Evolutionary conservation across 2,797 vertebrate species (phyloP), one percentile per base, ranked within the genome.

Genomic region (Spatula clypeata): DNA sequence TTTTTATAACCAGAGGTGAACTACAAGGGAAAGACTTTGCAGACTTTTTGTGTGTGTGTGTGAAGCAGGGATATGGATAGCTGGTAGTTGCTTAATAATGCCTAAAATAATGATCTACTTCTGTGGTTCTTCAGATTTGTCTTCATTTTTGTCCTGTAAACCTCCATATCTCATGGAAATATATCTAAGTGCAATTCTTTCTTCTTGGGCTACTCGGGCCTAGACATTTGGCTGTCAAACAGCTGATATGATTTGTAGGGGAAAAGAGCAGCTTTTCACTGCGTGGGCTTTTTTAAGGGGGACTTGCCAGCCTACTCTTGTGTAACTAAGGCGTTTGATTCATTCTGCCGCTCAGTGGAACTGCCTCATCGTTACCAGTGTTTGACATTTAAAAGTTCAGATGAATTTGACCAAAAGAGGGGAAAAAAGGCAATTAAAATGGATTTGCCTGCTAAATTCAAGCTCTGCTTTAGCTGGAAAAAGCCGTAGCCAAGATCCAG

Each of bases 301-400:
- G 32, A 70, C 64, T 83, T 81, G 79, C 87, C 70, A 36, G 42
- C 80, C 72, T 86, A 32, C 69, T 87, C 65, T 88, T 87, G 61
- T 95, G 77, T 90, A 86, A 86, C 75, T 89, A 40, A 86, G 79
- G 72, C 36, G 19, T 88, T 89, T 94, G 86, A 91, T 90, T 88
- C 76, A 44, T 94, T 94, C 83, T 95, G 82, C 51, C 0, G 0
- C 36, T 94, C 53, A 16, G 60, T 84, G 62, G 12, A 38, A 86
- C 81, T 89, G 55, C 29, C 69, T 92, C 85, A 58, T 94, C 80
- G 58, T 95, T 86, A 67, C 76, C 11, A 6, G 49, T 47, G 53
- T 96, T 91, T 96, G 89, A 94, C 86, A 96, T 81, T 85, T 94
- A 94, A 76, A 53, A 69, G 36, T 93, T 96, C 81, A 23, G 74